A percentile compares a stretch with the other conserved stretches of the same genome.
Conservation (phyloP, 2,797 vertebrate species). For the Acrossocheilus wenchowensis region DNA sequence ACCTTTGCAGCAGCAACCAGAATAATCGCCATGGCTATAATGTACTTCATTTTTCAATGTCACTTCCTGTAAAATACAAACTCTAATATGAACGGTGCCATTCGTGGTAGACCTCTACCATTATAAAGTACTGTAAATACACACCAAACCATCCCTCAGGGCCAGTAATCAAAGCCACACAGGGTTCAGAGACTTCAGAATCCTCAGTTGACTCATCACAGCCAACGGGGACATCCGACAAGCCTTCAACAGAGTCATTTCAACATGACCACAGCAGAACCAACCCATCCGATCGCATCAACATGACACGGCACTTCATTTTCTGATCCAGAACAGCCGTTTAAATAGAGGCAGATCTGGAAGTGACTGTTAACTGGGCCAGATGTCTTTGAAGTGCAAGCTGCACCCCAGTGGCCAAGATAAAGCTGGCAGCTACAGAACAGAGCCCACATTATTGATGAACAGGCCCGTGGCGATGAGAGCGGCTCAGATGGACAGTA, state of each 20-base stretch:
- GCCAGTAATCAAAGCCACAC: constrained; percentile 10
- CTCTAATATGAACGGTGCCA: neutral
- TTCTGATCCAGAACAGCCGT: constrained; percentile 10
- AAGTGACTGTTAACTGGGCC: constrained; percentile 42
- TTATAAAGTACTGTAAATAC: constrained; percentile 13
- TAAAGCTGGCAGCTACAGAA: constrained; percentile 40
- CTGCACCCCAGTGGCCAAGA: constrained; percentile 31
- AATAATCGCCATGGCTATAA: constrained; percentile 34
- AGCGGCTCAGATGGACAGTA: constrained; percentile 39
- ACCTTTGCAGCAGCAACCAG: neutral
- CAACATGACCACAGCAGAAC: constrained; percentile 8
- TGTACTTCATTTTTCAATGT: constrained; percentile 16
- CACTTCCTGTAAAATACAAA: neutral
- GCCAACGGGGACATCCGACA: constrained; percentile 1
- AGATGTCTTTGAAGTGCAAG: constrained; percentile 49
- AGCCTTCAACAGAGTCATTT: constrained; percentile 11
- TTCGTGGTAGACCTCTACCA: neutral
- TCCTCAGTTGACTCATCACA: constrained; percentile 15
- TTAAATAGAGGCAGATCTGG: constrained; percentile 14
- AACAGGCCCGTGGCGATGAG: constrained; percentile 41
- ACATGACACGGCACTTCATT: neutral
- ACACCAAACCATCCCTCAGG: neutral
- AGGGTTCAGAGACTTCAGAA: neutral
- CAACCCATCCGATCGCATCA: neutral
- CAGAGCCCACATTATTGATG: constrained; percentile 47